Base-by-base conservation (phyloP, 53 echinoderm and acorn worm species). In the Antedon mediterranea region DNA sequence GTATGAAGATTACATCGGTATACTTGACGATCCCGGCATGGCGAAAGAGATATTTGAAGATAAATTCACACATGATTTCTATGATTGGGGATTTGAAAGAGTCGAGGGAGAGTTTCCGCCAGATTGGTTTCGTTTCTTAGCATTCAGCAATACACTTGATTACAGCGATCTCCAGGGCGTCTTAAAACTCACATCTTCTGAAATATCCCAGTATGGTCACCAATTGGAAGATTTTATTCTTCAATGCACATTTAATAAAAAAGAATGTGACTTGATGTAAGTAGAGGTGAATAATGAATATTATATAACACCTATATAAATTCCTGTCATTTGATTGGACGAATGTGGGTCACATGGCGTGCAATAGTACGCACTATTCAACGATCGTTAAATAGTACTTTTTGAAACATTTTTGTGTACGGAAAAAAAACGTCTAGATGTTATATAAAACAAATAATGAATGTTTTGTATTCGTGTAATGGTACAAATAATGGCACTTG, bases 81-180 rank as follows among this genome's bases (percentile, higher is more conserved):
- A 15, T 57, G 57, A 57, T 18, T 57, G 57, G 57, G 57, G 57
- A 8, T 76, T 76, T 23, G 76, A 31, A 31, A 15, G 34, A 7
- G 28, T 76, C 4, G 6, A 76, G 28, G 76, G 32, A 20, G 76
- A 76, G 34, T 28, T 33, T 8, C 76, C 76, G 18, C 76, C 76
- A 20, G 76, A 76, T 76, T 76, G 76, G 76, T 14, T 33, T 76
- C 33, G 76, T 8, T 76, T 76, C 76, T 23, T 33, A 76, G 34
- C 76, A 7, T 76, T 76, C 28, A 76, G 76, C 34, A 33, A 32
- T 8, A 76, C 32, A 15, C 76, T 34, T 32, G 76, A 76, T 33
- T 76, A 26, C 28, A 76, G 76, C 28, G 76, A 76, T 28, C 34
- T 76, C 4, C 32, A 76, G 26, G 34, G 34, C 11, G 76, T 76